Conservation (phyloP, 2,113 vertebrate genomes). For the Athene cunicularia region DNA sequence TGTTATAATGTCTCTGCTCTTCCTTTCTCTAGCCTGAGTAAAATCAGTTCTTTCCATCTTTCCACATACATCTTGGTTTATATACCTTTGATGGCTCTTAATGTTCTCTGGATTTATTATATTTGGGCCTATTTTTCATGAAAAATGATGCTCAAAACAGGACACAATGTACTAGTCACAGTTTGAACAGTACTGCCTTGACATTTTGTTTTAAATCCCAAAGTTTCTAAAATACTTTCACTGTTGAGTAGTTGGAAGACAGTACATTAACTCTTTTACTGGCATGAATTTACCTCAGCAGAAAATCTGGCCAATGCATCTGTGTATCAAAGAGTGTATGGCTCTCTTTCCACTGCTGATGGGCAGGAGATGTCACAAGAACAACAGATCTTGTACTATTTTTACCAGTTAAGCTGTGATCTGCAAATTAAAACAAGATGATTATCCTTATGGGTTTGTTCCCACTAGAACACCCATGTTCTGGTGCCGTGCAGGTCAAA, state of each 20-base stretch:
- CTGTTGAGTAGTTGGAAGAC: constrained; percentile 1
- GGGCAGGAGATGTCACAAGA: not conserved
- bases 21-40: not conserved
- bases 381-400: not conserved
- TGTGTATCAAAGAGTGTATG: not conserved
- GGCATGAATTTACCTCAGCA: not conserved
- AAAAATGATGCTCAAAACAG: not conserved
- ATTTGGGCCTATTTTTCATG: not conserved
- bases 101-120: not conserved
- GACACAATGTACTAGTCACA: not conserved
- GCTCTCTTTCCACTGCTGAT: not conserved
- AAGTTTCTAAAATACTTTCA: not conserved
- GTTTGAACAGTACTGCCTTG: not conserved
- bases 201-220: not conserved
- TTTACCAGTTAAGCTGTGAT: not conserved
- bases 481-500: not conserved
- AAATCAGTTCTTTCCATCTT: not conserved
- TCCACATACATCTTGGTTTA: not conserved
- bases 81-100: not conserved
- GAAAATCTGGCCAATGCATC: constrained; percentile 15
- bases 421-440: not conserved
- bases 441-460: not conserved
- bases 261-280: not conserved
- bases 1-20: not conserved
- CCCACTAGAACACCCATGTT: not conserved